Evolutionary conservation across 2,113 vertebrate genomes (phyloP).

Genomic region (Xyliphius kryptos): DNA sequence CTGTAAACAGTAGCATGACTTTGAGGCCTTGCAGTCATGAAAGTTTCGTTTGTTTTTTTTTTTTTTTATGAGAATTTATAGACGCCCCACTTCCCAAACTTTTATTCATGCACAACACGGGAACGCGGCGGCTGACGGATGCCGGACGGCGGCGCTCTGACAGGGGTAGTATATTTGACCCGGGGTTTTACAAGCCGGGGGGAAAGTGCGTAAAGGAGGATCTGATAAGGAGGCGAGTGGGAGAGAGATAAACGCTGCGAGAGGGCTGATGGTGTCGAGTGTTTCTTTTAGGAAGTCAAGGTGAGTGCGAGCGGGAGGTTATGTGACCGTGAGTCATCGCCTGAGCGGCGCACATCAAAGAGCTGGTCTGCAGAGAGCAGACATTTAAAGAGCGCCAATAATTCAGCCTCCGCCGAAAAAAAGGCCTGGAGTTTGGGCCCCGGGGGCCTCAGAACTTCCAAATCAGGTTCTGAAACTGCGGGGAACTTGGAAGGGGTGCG

Average conservation of each 20-base stretch:
- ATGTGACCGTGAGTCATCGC: constrained; percentile 34
- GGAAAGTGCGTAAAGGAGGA: constrained; percentile 14
- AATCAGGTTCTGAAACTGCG: too few relatives aligned
- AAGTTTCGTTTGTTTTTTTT: too few relatives aligned
- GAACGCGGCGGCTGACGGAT: constrained; percentile 14
- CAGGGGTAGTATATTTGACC: constrained; percentile 3
- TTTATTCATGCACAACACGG: constrained; percentile 9
- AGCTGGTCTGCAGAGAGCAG: constrained; percentile 26
- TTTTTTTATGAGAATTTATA: constrained; percentile 6
- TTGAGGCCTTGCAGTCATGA: too few relatives aligned
- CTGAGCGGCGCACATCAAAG: constrained; percentile 49
- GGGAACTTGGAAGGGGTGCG: too few relatives aligned
- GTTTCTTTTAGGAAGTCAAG: constrained; percentile 26
- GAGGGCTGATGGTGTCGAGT: constrained; percentile 17
- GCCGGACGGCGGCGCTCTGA: constrained; percentile 1
- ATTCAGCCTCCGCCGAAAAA: constrained; percentile 42
- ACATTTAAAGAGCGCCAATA: constrained; percentile 35
- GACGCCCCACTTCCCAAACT: neutral
- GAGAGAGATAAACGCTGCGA: constrained; percentile 25
- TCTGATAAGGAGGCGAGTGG: neutral
- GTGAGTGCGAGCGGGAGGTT: constrained; percentile 44
- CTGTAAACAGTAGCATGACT: neutral
- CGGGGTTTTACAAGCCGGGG: neutral
- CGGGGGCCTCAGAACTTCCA: too few relatives aligned
- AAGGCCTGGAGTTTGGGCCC: neutral